Evolutionary conservation across 2,113 vertebrate genomes (phyloP).

Genomic region (Zeus faber): DNA sequence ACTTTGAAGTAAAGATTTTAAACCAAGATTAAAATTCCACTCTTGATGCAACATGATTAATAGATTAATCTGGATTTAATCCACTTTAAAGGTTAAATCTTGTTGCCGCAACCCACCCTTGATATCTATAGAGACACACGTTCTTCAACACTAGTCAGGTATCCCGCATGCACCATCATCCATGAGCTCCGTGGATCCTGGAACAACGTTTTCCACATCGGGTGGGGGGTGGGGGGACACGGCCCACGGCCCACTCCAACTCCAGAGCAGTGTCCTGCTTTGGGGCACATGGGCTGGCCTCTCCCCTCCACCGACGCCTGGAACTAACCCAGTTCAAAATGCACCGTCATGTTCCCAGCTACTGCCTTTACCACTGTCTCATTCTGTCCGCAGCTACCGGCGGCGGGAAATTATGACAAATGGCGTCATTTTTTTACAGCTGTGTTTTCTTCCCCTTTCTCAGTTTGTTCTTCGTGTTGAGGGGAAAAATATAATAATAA

Average conservation of each 20-base stretch:
- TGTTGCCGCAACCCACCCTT: too few relatives aligned
- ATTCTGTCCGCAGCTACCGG: slow-evolving; percentile 64
- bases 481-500: slow-evolving; percentile 19
- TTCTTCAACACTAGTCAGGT: slow-evolving; percentile 36
- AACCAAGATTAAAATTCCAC: too few relatives aligned
- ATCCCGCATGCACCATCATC: slow-evolving; percentile 56
- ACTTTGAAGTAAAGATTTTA: too few relatives aligned
- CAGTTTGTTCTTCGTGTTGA: slow-evolving; percentile 48
- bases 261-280: too few relatives aligned
- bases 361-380: slow-evolving; percentile 53
- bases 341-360: slow-evolving; percentile 43
- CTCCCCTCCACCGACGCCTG: slow-evolving; percentile 10
- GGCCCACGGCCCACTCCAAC: too few relatives aligned
- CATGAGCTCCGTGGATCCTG: slow-evolving; percentile 46
- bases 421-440: slow-evolving; percentile 33
- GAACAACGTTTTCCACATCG: too few relatives aligned
- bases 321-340: slow-evolving; percentile 40
- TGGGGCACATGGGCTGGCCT: too few relatives aligned
- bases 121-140: not conserved
- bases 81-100: too few relatives aligned
- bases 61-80: too few relatives aligned
- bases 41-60: too few relatives aligned
- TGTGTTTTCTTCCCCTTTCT: slow-evolving; percentile 50
- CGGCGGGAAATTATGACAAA: slow-evolving; percentile 68
- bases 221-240: too few relatives aligned